Evolutionary conservation across 2,113 vertebrate genomes (phyloP).

Genomic region (Podocnemis expansa): DNA sequence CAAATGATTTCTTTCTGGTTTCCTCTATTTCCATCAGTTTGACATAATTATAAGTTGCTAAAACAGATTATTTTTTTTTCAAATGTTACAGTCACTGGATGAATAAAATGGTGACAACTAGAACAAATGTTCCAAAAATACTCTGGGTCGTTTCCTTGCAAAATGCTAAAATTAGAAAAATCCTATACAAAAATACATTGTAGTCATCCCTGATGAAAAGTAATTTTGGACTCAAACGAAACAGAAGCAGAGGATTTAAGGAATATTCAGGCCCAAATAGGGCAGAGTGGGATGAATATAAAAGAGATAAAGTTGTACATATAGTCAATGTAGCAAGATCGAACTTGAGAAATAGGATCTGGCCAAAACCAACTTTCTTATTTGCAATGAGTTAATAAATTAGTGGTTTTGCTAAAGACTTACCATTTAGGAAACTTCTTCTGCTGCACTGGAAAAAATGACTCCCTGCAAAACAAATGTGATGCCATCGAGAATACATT

Average conservation of each 20-base stretch:
- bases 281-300: rapidly evolving
- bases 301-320: neutral
- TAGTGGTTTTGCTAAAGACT: neutral
- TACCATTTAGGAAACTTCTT: neutral
- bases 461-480: neutral
- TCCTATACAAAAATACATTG: neutral
- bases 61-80: neutral
- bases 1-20: neutral
- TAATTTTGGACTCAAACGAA: neutral
- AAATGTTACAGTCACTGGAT: neutral
- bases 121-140: neutral
- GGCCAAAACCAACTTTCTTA: neutral
- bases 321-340: neutral
- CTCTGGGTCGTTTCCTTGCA: neutral
- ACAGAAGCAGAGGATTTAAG: neutral
- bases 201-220: neutral
- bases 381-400: neutral
- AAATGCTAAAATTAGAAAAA: neutral
- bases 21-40: neutral
- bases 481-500: neutral
- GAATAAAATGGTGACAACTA: neutral
- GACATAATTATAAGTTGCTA: neutral
- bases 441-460: neutral
- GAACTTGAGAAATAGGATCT: neutral
- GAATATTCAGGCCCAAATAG: neutral